Base-by-base conservation (phyloP, 2,888 invertebrate species). In the Rotaria magnacalcarata region DNA sequence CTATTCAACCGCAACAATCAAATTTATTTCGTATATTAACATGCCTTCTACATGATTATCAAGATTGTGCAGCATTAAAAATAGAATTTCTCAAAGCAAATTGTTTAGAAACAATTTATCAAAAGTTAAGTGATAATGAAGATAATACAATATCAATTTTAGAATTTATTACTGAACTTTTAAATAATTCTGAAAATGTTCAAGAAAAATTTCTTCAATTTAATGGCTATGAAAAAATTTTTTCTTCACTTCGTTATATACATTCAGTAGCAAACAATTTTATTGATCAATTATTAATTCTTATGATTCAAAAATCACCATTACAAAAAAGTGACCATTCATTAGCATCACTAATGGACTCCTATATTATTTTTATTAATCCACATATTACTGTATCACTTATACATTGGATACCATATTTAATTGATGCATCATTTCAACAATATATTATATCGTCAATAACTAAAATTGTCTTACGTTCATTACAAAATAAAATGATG, bases 401-500 rank as follows among this genome's bases (percentile, higher is more conserved):
- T 6, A 47, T 80, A 14, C 3, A 80, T 47, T 80, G 80, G 80
- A 47, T 80, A 47, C 80, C 80, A 0, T 80, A 47, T 47, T n/a
- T 80, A n/a, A 47, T 8, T n/a, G 8, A 43, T 80, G 8, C n/a
- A 24, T 24, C 24, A n/a, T 2, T 2, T 80, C 80, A 80, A 80
- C 24, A 47, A 1, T n/a, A 47, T 14, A 47, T 80, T 47, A 47
- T 47, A 41, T 80, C 24, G 5, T 80, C 80, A 47, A 14, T 80
- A 7, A 14, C 34, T 24, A 43, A 47, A 80, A 47, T 80, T 47
- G 7, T 80, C 4, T 80, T 47, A n/a, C 47, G 80, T n/a, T 80
- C 80, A 80, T 80, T 80, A 47, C 80, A 80, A 47, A 80, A 80
- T 47, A 80, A 80, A 47, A 80, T 80, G 80, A 80, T 47, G 24